A percentile compares a stretch with the other conserved stretches of the same genome.
Evolutionary conservation across 2,888 invertebrate species (phyloP).

Genomic region (Germaria angustata): DNA sequence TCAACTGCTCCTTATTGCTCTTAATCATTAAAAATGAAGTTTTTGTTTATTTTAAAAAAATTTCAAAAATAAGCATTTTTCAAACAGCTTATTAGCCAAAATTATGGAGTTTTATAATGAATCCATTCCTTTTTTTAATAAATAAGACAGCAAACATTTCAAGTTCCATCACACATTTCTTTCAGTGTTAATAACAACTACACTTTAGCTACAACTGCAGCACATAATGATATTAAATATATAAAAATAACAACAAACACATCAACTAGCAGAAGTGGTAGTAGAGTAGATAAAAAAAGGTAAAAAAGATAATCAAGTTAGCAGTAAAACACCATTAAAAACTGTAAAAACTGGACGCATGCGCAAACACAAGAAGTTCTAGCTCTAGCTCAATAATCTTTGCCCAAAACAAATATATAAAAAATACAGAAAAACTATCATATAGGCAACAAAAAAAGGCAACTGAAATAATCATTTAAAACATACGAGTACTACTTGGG

Average conservation of each 20-base stretch:
- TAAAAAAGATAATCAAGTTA: slow-evolving; percentile 68
- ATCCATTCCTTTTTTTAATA: too few species aligned
- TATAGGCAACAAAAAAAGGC: background rate
- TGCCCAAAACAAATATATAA: background rate
- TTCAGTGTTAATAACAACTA: slow-evolving; percentile 11
- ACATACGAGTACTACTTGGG: slow-evolving; percentile 45
- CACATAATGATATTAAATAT: slow-evolving; percentile 40
- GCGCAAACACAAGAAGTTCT: slow-evolving; percentile 71
- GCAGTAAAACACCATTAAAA: slow-evolving; percentile 75
- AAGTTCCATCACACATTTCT: too few species aligned
- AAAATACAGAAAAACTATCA: background rate
- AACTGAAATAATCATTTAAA: slow-evolving; percentile 54
- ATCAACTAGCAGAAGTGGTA: background rate
- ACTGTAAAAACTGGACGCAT: slow-evolving; percentile 79
- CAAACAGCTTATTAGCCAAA: too few species aligned
- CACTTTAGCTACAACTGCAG: background rate
- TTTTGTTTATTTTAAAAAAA: too few species aligned
- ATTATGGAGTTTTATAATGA: too few species aligned
- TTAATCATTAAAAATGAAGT: too few species aligned
- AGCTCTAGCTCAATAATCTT: slow-evolving; percentile 8
- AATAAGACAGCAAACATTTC: too few species aligned
- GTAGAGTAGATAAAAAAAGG: slow-evolving; percentile 13
- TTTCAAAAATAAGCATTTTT: too few species aligned
- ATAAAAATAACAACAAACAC: slow-evolving; percentile 40
- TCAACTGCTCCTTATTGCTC: too few species aligned